A percentile compares a stretch with the other conserved stretches of the same genome.
phyloP scores from a whole-genome alignment of 2,888 invertebrate species.

The Rutpela maculata region DNA sequence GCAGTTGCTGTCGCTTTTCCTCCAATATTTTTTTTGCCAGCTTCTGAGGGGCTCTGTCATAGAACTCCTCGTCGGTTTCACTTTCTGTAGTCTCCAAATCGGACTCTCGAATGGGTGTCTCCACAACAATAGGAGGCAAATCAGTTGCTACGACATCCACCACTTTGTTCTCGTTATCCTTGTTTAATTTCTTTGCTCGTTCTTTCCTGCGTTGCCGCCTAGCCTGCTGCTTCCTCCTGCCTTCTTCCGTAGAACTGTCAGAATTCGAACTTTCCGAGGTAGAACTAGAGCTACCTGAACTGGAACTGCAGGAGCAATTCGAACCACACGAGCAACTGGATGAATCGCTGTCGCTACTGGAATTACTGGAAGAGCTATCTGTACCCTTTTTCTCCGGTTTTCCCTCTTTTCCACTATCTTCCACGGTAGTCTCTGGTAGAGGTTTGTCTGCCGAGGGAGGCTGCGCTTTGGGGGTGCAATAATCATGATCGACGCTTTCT shows the following conservation, averaged over 20 bases:
- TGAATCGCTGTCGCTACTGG: constrained; percentile 85
- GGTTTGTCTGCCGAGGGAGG: constrained; percentile 45
- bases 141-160: constrained; percentile 75
- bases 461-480: constrained; percentile 65
- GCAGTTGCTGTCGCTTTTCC: constrained; percentile 84
- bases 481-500: constrained; percentile 73
- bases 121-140: constrained; percentile 64
- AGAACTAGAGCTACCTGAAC: constrained; percentile 77
- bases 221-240: constrained; percentile 72
- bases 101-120: constrained; percentile 84
- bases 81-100: constrained; percentile 91
- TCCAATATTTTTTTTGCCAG: constrained; percentile 83
- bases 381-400: constrained; percentile 73
- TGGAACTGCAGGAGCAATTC: constrained; percentile 88
- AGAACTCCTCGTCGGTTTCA: constrained; percentile 92
- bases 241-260: constrained; percentile 79
- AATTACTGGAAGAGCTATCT: constrained; percentile 81
- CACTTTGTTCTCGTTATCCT: constrained; percentile 72
- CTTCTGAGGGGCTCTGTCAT: constrained; percentile 88
- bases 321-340: constrained; percentile 88
- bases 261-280: constrained; percentile 76
- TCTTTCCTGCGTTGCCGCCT: constrained; percentile 72
- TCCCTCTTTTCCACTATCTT: constrained; percentile 47
- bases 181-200: constrained; percentile 66
- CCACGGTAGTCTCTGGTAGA: constrained; percentile 23